phyloP scores from a whole-genome alignment of 2,888 invertebrate genomes.

The Eilema sororculum region DNA sequence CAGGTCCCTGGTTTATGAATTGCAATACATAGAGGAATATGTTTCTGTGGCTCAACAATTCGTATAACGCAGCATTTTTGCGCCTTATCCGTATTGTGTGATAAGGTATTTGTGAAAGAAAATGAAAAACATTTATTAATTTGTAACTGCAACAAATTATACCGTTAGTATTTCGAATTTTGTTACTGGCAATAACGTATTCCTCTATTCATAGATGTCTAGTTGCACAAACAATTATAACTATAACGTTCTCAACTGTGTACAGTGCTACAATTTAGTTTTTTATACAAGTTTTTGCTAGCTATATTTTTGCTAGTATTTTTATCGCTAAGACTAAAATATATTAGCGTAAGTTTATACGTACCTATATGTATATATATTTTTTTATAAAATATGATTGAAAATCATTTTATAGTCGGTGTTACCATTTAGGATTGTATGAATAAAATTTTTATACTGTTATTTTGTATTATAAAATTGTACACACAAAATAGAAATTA shows the following conservation, averaged over 20 bases:
- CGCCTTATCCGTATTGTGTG: no score
- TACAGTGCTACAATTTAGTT: neutral
- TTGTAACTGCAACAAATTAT: no score
- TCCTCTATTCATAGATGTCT: neutral
- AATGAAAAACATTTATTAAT: no score
- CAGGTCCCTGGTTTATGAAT: neutral
- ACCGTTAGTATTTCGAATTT: no score
- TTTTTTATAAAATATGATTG: neutral
- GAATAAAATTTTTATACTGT: neutral
- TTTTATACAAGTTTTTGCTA: neutral
- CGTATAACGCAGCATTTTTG: no score
- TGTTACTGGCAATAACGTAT: neutral
- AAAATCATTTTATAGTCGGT: conserved; percentile 3
- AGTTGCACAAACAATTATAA: neutral
- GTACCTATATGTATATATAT: conserved; percentile 19
- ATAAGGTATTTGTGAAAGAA: no score
- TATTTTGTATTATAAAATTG: conserved; percentile 6
- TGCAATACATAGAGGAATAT: neutral
- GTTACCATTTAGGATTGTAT: conserved; percentile 12
- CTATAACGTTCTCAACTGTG: neutral
- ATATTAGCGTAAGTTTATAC: neutral
- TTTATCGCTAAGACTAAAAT: neutral
- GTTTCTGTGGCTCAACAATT: neutral
- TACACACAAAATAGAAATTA: conserved; percentile 1
- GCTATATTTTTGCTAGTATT: no score